A percentile compares a stretch with the other conserved stretches of the same genome.
Evolutionary conservation across 2,888 invertebrate species (phyloP).

Genomic region (Acanthosepion esculentum): DNA sequence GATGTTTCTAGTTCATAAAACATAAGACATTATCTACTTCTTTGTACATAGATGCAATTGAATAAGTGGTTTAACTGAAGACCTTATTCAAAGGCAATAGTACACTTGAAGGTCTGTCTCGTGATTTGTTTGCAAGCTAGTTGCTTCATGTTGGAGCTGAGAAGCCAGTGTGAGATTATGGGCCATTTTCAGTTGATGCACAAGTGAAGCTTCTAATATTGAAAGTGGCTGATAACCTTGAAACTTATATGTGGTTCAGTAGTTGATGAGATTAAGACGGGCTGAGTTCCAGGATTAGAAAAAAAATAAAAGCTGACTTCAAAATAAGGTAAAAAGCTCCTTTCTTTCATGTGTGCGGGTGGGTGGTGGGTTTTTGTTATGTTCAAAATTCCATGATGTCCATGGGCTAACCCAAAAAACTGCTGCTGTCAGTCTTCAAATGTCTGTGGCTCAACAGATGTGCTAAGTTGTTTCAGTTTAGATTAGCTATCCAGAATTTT

Average conservation of each 20-base stretch:
- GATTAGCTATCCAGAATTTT: not conserved
- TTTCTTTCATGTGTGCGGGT: not conserved
- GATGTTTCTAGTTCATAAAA: not conserved
- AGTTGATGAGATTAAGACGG: not conserved
- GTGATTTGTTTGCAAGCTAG: not conserved
- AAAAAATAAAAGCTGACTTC: not conserved
- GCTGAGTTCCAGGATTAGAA: not conserved
- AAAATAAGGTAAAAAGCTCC: not conserved
- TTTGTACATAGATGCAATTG: not conserved
- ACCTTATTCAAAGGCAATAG: not conserved
- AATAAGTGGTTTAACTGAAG: not conserved
- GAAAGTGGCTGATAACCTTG: too few relatives aligned
- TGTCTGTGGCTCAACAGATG: not conserved
- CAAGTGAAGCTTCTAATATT: not conserved
- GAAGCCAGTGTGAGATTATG: not conserved
- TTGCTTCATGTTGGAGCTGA: not conserved
- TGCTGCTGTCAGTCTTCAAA: not conserved
- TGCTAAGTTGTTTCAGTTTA: not conserved
- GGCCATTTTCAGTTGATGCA: not conserved
- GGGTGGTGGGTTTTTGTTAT: too few relatives aligned
- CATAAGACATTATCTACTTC: not conserved
- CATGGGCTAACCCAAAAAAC: not conserved
- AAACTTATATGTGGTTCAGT: not conserved
- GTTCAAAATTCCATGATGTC: not conserved
- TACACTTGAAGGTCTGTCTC: not conserved